Percentiles rank a stretch among this genome's conserved stretches.
phyloP scores from a whole-genome alignment of 2,113 vertebrate genomes.

The Pheucticus melanocephalus region DNA sequence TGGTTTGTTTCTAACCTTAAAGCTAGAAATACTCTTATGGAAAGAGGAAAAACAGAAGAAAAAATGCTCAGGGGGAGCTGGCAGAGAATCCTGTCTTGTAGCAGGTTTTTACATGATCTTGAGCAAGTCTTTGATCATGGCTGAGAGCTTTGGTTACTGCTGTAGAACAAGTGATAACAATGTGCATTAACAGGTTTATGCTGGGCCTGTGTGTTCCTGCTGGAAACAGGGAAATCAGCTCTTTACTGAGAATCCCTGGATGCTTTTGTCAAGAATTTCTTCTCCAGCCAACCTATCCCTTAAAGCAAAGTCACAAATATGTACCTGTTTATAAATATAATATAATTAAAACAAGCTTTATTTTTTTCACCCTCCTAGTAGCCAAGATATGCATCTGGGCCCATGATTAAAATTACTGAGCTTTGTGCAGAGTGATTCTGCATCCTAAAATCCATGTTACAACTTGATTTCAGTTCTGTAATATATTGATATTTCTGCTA shows the following conservation, averaged over 20 bases:
- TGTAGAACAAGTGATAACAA: conserved; percentile 7
- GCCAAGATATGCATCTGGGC: not conserved
- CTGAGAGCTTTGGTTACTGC: not conserved
- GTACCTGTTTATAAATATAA: not conserved
- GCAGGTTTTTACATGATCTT: not conserved
- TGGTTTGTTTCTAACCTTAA: not conserved
- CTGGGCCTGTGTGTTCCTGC: not conserved
- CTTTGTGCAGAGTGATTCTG: not conserved
- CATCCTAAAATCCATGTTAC: not conserved
- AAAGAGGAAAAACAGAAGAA: not conserved
- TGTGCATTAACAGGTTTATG: not conserved
- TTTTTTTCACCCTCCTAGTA: not conserved
- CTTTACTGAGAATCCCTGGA: not conserved
- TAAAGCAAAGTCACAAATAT: not conserved
- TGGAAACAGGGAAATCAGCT: not conserved
- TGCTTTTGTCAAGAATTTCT: not conserved
- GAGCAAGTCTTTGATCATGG: not conserved
- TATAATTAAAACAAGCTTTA: not conserved
- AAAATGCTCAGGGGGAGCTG: not conserved
- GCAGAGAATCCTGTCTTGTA: not conserved
- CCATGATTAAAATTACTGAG: not conserved
- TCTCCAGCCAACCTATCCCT: not conserved
- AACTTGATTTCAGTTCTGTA: not conserved
- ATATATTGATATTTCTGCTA: not conserved
- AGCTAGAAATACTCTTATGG: not conserved